Conservation (phyloP, 2,888 invertebrate species). For the Tethea ocularis region DNA sequence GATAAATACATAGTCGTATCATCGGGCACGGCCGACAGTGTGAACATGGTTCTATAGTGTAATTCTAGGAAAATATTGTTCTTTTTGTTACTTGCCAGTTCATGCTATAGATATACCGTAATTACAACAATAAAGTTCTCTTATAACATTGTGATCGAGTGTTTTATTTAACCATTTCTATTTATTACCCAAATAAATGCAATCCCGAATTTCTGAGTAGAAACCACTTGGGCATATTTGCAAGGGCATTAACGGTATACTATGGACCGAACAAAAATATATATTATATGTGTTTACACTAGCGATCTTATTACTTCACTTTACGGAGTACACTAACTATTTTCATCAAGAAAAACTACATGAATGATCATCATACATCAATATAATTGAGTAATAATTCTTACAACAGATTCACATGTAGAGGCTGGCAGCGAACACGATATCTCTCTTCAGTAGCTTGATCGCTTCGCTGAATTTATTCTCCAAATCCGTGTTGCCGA, state of each 20-base stretch:
- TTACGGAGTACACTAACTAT: background rate
- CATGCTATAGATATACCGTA: constrained; percentile 83
- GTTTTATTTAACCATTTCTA: constrained; percentile 31
- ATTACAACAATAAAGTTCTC: constrained; percentile 83
- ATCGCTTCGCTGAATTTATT: constrained; percentile 97
- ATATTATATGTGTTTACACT: too few species aligned
- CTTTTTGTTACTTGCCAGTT: constrained; percentile 81
- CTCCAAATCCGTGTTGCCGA: constrained; percentile 97
- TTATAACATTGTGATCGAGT: constrained; percentile 76
- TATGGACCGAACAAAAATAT: too few species aligned
- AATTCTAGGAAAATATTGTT: constrained; percentile 75
- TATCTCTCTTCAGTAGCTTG: constrained; percentile 96
- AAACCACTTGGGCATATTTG: too few species aligned
- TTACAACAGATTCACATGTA: constrained; percentile 81
- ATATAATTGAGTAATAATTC: constrained; percentile 11
- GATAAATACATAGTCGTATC: constrained; percentile 53
- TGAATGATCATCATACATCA: constrained; percentile 19
- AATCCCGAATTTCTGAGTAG: too few species aligned
- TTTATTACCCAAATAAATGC: too few species aligned
- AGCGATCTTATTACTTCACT: too few species aligned
- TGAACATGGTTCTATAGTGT: constrained; percentile 77
- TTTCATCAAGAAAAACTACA: background rate
- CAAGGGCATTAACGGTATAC: too few species aligned
- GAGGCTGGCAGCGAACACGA: constrained; percentile 99
- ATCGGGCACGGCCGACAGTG: constrained; percentile 66